Percentiles rank a stretch among this genome's conserved stretches.
These are phyloP conservation scores for Leucoma salicis DNA, from an alignment of 2,888 invertebrate genomes.

Conservation along the genomic window DNA sequence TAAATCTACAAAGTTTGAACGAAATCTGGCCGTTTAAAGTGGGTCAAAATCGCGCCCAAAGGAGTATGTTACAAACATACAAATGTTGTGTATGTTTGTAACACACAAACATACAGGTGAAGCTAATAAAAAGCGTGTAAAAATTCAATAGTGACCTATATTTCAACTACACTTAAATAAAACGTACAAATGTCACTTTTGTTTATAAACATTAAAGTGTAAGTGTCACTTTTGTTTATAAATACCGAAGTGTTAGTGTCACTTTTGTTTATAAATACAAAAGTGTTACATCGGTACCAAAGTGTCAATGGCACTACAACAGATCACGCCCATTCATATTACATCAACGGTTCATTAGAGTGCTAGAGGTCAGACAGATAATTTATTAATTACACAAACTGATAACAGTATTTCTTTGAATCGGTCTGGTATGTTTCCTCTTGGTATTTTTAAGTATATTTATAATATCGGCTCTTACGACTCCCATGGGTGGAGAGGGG, in stretches of 20 bases:
- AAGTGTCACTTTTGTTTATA: neutral
- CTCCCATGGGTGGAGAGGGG: too few species aligned
- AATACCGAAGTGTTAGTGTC: neutral
- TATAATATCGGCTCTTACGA: neutral
- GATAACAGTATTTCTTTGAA: neutral
- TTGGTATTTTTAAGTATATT: neutral
- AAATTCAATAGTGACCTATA: too few species aligned
- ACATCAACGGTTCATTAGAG: neutral
- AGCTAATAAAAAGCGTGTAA: too few species aligned
- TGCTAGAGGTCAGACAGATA: neutral
- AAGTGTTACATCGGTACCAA: neutral
- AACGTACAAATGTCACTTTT: neutral
- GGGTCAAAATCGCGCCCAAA: too few species aligned
- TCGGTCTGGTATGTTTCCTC: neutral
- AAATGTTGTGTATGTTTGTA: too few species aligned
- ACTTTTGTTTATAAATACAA: neutral
- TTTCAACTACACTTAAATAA: neutral
- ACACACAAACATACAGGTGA: too few species aligned
- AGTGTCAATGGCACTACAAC: constrained; percentile 2
- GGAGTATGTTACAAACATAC: too few species aligned
- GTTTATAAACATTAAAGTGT: neutral
- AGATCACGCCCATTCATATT: neutral
- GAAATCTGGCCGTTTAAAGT: too few species aligned
- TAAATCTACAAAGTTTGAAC: too few species aligned
- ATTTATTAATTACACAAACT: neutral